Percentiles rank a stretch among this genome's conserved stretches.
phyloP scores from a whole-genome alignment of 2,797 vertebrate species.

The Danio kyathit region DNA sequence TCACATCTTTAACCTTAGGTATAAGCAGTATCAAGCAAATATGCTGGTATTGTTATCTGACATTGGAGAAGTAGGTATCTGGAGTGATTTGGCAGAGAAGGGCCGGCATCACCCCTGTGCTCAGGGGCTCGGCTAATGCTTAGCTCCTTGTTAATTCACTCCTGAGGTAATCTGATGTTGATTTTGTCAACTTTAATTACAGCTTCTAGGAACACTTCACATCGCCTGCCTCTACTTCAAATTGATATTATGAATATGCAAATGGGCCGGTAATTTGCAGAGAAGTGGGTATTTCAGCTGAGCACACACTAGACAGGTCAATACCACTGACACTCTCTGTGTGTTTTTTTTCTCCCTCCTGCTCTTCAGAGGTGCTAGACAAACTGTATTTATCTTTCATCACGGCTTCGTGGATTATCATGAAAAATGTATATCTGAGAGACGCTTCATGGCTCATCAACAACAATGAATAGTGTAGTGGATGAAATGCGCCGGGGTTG shows the following conservation, averaged over 20 bases:
- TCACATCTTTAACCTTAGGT: too few relatives aligned
- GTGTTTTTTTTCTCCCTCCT: slow-evolving; percentile 66
- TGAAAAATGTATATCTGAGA: slow-evolving; percentile 67
- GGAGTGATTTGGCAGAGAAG: slow-evolving; percentile 63
- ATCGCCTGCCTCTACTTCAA: slow-evolving; percentile 95
- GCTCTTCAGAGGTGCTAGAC: slow-evolving; percentile 83
- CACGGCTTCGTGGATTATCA: slow-evolving; percentile 72
- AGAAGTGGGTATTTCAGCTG: slow-evolving; percentile 97
- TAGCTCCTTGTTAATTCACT: slow-evolving; percentile 95
- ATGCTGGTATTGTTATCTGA: slow-evolving; percentile 49
- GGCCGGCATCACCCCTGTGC: slow-evolving; percentile 55
- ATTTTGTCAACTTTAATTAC: slow-evolving; percentile 99
- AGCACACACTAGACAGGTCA: slow-evolving; percentile 95
- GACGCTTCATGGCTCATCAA: slow-evolving; percentile 52
- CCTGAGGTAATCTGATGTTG: slow-evolving; percentile 99
- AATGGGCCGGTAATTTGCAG: slow-evolving; percentile 93
- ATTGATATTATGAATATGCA: slow-evolving; percentile 99
- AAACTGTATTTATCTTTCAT: slow-evolving; percentile 91
- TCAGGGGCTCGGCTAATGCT: slow-evolving; percentile 75
- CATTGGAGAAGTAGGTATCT: slow-evolving; percentile 65
- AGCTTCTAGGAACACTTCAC: slow-evolving; percentile 98
- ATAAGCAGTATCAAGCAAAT: slow-evolving; percentile 6
- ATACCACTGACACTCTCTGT: slow-evolving; percentile 86
- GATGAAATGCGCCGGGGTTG: slow-evolving; percentile 38
- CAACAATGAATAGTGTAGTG: slow-evolving; percentile 54